These are phyloP conservation scores for Pecten maximus DNA, from an alignment of 2,888 invertebrate genomes.

Conservation along the genomic window DNA sequence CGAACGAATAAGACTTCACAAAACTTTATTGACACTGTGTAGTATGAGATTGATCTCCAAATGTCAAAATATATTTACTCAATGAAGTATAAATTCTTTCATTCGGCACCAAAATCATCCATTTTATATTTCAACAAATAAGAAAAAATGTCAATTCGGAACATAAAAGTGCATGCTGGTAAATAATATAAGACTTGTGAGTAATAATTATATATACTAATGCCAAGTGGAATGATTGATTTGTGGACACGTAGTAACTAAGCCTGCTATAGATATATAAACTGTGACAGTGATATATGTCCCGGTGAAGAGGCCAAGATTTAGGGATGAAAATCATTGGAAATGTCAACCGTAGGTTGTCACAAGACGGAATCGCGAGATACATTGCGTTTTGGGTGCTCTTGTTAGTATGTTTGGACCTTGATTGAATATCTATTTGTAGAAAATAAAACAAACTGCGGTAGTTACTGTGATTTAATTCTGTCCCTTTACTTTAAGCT, in stretches of 20 bases:
- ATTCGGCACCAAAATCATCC: neutral
- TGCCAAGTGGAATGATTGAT: neutral
- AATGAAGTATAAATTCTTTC: neutral
- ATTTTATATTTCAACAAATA: neutral
- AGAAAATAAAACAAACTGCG: too few species aligned
- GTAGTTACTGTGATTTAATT: too few species aligned
- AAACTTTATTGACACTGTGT: neutral
- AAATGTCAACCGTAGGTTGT: neutral
- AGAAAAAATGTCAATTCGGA: neutral
- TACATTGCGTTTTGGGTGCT: neutral
- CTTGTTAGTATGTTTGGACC: too few species aligned
- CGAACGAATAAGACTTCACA: neutral
- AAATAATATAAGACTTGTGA: neutral
- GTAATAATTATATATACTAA: neutral
- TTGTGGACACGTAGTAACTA: neutral
- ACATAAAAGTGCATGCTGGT: neutral
- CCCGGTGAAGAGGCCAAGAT: neutral
- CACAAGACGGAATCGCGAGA: neutral
- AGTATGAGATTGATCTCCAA: neutral
- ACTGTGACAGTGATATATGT: neutral
- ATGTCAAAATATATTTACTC: neutral
- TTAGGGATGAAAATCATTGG: neutral
- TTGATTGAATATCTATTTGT: too few species aligned
- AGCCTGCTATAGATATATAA: neutral
- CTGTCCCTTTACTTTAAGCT: too few species aligned